These are phyloP conservation scores for Heptranchias perlo DNA, from an alignment of 2,113 vertebrate species.

Conservation along the genomic window DNA sequence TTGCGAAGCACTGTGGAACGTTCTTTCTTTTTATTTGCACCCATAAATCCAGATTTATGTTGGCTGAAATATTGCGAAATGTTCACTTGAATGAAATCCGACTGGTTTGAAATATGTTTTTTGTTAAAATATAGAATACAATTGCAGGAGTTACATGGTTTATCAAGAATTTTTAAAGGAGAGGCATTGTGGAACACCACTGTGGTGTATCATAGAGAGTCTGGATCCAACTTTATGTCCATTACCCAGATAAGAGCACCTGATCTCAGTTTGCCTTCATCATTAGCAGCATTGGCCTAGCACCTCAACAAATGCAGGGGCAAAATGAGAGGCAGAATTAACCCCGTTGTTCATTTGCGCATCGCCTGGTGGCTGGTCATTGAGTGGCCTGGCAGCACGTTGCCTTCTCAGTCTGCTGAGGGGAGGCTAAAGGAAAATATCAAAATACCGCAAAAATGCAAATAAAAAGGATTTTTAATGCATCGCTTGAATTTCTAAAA, in stretches of 20 bases:
- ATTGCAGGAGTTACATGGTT: neutral
- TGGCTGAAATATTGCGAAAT: neutral
- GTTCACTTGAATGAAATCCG: neutral
- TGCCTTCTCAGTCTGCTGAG: neutral
- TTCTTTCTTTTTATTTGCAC: too few relatives aligned
- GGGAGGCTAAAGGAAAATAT: neutral
- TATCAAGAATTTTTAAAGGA: neutral
- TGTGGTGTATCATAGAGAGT: neutral
- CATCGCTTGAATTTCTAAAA: neutral
- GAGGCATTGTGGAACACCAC: neutral
- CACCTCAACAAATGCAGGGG: neutral
- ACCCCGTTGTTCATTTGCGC: too few relatives aligned
- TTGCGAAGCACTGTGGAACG: too few relatives aligned
- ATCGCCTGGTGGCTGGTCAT: neutral
- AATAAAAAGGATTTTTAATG: neutral
- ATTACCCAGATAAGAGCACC: neutral
- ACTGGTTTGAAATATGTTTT: too few relatives aligned
- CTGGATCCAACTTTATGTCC: neutral
- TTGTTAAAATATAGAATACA: too few relatives aligned
- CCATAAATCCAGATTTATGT: neutral
- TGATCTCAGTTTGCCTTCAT: neutral
- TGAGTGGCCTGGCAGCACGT: neutral
- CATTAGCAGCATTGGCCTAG: neutral
- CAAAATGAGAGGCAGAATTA: neutral
- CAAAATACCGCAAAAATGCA: neutral